Evolutionary conservation across 2,797 vertebrate species (phyloP), one percentile per base, ranked within the genome.

Genomic region (Delichon dasypus): DNA sequence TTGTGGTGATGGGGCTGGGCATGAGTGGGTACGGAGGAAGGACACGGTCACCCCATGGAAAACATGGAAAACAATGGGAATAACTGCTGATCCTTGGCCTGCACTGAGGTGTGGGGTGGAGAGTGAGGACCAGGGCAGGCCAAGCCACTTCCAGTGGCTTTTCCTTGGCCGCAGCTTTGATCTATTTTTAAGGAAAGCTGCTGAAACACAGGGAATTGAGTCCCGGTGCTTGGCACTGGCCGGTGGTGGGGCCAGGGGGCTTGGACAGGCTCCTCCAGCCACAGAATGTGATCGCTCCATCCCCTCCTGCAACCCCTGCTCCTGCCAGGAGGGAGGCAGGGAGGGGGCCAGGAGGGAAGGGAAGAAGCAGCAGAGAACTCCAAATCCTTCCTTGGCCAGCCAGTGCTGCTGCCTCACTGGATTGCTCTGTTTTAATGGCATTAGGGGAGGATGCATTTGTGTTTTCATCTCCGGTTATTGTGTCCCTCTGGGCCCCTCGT

Each of bases 391-490:
- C 34, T 15, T 25, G 54, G 65, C 40, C 72, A 54, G 72, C 13
- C 29, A 1, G 40, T 68, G 58, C 60, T 3, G 3, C 54, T 64
- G 73, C 82, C 68, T 53, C 47, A 1, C 3, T 38, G 40, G 27
- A 2, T 17, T 55, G 42, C 36, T 61, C 32, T 74, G 36, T 45
- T 87, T 58, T 86, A 80, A 88, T 88, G 57, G 2, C 75, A 85
- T 75, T 40, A 85, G 64, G 68, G 62, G 64, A 87, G 87, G 96
- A 96, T 90, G 76, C 9, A 1, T 88, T 96, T 65, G 78, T 66
- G 65, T 90, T 91, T 94, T 79, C 93, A 93, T 93, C 96, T 90
- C 94, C 60, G 87, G 78, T 85, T 95, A 90, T 95, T 93, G 93
- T 89, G 80, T 93, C 94, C 85, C 89, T 55, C 0, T 12, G 75